Evolutionary conservation across 2,113 vertebrate genomes (phyloP).

Genomic region (Patagioenas fasciata): DNA sequence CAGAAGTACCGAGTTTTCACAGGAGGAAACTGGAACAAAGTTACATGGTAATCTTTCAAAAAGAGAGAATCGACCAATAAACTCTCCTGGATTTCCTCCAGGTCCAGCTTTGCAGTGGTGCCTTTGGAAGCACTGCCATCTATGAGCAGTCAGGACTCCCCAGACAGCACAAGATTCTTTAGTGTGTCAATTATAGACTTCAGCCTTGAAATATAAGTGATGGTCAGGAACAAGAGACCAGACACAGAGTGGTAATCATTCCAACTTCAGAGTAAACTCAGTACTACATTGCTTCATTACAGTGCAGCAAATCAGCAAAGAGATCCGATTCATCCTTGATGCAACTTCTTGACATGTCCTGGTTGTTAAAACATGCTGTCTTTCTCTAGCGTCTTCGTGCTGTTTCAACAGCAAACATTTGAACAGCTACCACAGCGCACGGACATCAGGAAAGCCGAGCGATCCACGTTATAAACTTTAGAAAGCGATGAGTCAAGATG

Average conservation of each 20-base stretch:
- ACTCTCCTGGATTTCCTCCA: conserved; percentile 48
- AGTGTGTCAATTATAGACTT: conserved; percentile 47
- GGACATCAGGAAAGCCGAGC: background rate
- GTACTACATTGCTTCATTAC: conserved; percentile 12
- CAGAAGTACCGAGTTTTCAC: background rate
- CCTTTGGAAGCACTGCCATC: conserved; percentile 38
- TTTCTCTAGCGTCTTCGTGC: background rate
- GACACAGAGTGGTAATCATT: conserved; percentile 39
- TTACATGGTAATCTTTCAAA: conserved; percentile 1
- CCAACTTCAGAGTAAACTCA: conserved; percentile 45
- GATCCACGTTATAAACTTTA: background rate
- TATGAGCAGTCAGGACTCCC: background rate
- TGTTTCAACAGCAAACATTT: conserved; percentile 34
- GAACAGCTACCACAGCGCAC: background rate
- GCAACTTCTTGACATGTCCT: conserved; percentile 31
- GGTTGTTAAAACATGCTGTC: conserved; percentile 9
- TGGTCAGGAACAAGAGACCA: conserved; percentile 31
- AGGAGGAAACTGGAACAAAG: background rate
- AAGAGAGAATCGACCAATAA: conserved; percentile 48
- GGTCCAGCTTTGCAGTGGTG: background rate
- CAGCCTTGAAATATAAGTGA: conserved; percentile 48
- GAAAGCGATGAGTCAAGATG: background rate
- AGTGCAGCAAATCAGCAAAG: conserved; percentile 11
- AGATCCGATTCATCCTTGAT: conserved; percentile 34
- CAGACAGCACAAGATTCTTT: conserved; percentile 32